phyloP scores from a whole-genome alignment of 2,797 vertebrate species.

The Salmo trutta region DNA sequence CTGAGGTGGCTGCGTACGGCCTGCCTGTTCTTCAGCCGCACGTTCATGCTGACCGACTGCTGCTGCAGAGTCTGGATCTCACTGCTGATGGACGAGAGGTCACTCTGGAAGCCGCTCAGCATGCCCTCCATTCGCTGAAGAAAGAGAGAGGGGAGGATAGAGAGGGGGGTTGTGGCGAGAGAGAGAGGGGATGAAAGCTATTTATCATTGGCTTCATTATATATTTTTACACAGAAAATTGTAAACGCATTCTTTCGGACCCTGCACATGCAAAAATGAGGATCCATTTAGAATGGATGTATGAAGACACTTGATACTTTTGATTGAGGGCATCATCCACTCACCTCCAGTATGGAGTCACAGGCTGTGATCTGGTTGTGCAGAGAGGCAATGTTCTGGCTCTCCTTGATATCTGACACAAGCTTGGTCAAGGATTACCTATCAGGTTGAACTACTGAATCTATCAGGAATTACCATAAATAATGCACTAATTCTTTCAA shows the following conservation, averaged over 20 bases:
- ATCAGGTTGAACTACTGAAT: background rate
- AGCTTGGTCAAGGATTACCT: slow-evolving; percentile 47
- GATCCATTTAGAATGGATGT: no score
- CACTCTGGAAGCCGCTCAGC: slow-evolving; percentile 90
- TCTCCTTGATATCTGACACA: slow-evolving; percentile 89
- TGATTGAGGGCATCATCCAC: slow-evolving; percentile 12
- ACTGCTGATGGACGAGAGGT: slow-evolving; percentile 92
- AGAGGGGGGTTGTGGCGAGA: no score
- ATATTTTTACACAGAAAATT: slow-evolving; percentile 48
- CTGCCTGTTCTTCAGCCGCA: slow-evolving; percentile 88
- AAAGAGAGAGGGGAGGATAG: background rate
- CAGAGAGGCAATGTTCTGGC: slow-evolving; percentile 90
- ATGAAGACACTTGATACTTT: background rate
- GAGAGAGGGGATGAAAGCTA: background rate
- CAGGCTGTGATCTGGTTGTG: slow-evolving; percentile 95
- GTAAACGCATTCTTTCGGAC: no score
- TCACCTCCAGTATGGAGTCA: slow-evolving; percentile 91
- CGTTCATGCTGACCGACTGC: slow-evolving; percentile 94
- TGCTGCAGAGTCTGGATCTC: slow-evolving; percentile 95
- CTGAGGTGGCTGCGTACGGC: slow-evolving; percentile 88
- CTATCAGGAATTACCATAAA: no score
- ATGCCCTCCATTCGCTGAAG: slow-evolving; percentile 91
- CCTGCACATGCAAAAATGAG: no score
- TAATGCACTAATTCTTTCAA: no score
- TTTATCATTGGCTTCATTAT: background rate